Base-by-base conservation (phyloP, 2,888 invertebrate genomes). In the Drosophila trichaetosa region DNA sequence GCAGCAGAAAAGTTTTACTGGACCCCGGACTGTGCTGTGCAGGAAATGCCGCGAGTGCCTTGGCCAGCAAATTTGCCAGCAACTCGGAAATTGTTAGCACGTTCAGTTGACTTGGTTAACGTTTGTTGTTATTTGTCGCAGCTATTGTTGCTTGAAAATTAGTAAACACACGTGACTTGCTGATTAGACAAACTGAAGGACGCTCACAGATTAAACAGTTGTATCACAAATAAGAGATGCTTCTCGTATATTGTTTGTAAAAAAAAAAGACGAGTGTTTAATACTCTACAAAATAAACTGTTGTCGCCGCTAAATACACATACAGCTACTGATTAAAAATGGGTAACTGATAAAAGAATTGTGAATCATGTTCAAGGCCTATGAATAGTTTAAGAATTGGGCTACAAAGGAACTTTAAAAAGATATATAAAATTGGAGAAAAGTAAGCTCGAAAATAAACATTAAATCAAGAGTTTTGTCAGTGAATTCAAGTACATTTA, bases 41-140 rank as follows among this genome's bases (percentile, higher is more conserved):
- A 79, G 88, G 85, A 87, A 87, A 87, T 87, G 87, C 90, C 87
- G 76, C 67, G 75, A 89, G 87, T 82, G 70, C 69, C 79, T 76
- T 74, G 76, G 59, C 80, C 65, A 67, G 69, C 13, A 46, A 69
- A 72, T 73, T 83, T 67, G 51, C 71, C 72, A 69, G 70, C 68
- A 76, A 83, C 71, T 75, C 85, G 90, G 89, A 87, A 90, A 89
- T 87, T 90, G 86, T 89, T 90, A 89, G 89, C 87, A 84, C 89
- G 89, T 87, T 90, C 68, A 80, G 76, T 88, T 80, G 74, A 79
- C 70, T 85, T 71, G 88, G 79, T 70, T 82, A 71, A 73, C 71
- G 21, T 29, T 36, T 24, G 31, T 62, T 58, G 51, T 54, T 64
- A 36, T 46, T 46, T 40, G 49, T 51, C 57, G 33, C 70, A 21